Percentiles rank a stretch among this genome's conserved stretches.
These are phyloP conservation scores for Pelusios castaneus DNA, from an alignment of 2,113 vertebrate species.

Conservation along the genomic window DNA sequence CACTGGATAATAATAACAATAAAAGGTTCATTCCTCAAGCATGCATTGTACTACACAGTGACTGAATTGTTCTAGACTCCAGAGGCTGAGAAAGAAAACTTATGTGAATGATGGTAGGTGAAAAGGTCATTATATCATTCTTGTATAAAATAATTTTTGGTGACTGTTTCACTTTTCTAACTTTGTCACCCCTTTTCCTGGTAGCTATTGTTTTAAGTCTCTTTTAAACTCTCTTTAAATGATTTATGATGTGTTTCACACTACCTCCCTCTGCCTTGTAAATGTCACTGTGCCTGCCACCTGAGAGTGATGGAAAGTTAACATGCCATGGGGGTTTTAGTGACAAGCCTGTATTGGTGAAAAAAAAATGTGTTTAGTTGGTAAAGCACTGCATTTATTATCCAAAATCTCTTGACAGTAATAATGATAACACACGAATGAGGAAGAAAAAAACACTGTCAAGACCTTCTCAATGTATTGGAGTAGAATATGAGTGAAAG, in stretches of 20 bases:
- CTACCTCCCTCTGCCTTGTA: conserved; percentile 73
- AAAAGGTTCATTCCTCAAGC: conserved; percentile 66
- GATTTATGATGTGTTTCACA: conserved; percentile 66
- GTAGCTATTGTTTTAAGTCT: conserved; percentile 66
- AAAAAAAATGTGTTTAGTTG: conserved; percentile 62
- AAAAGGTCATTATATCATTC: conserved; percentile 69
- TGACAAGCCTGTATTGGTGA: conserved; percentile 54
- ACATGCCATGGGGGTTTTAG: conserved; percentile 68
- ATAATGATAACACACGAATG: conserved; percentile 68
- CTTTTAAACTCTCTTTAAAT: conserved; percentile 65
- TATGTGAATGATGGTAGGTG: conserved; percentile 67
- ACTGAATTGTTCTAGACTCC: conserved; percentile 54
- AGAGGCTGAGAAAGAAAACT: conserved; percentile 61
- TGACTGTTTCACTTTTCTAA: conserved; percentile 13
- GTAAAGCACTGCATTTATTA: conserved; percentile 70
- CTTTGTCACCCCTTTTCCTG: neutral
- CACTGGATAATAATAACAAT: conserved; percentile 66
- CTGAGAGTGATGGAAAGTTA: conserved; percentile 70
- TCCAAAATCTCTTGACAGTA: conserved; percentile 60
- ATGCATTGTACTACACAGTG: conserved; percentile 16
- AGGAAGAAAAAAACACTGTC: conserved; percentile 59
- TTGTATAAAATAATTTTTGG: conserved; percentile 66
- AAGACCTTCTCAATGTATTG: conserved; percentile 36
- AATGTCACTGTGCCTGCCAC: conserved; percentile 58
- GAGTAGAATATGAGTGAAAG: conserved; percentile 15